Base-by-base conservation (phyloP, 35 echinoderm and acorn worm species). In the Holothuria glaberrima region DNA sequence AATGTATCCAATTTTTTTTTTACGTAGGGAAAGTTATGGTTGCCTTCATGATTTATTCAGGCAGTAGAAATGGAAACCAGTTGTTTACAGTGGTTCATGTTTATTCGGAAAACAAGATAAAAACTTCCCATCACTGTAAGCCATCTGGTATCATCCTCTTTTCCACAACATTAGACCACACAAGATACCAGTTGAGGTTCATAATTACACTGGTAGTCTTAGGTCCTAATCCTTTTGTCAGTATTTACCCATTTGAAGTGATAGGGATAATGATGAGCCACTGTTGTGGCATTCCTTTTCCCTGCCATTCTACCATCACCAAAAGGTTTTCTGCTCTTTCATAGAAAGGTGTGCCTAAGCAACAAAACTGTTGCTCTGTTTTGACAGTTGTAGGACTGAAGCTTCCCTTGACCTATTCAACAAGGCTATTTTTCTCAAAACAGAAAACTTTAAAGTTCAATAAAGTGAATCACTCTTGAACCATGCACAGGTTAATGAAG, bases 181-280 rank as follows among this genome's bases (percentile, higher is more conserved):
- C 74, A 78, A 78, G 74, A 20, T 12, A 36, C 44, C 71, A 48
- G 38, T 48, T 41, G 50, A 48, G 74, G 74, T 27, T 13, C n/a
- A 48, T 78, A 78, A 78, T 78, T 78, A 78, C 41, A 24, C 50
- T 4, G 50, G 21, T 28, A 78, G 10, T 48, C 26, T 56, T 22
- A 50, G 74, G 41, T 45, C 41, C 74, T 78, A 78, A 78, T 78
- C 38, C 35, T 48, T 54, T 78, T 75, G 71, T 75, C 44, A 16
- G 32, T 75, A 32, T 75, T 75, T 75, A 75, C 71, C 31, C 12
- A 31, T 38, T 21, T 75, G 32, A 34, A 75, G 71, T 41, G 44
- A n/a, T n/a, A 35, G 71, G 71, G 33, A 75, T 75, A 75, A 75
- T 75, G 71, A 41, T 75, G 32, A n/a, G 71, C 17, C 16, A 4